Evolutionary conservation across 2,113 vertebrate genomes (phyloP).

Genomic region (Bagarius yarrelli): DNA sequence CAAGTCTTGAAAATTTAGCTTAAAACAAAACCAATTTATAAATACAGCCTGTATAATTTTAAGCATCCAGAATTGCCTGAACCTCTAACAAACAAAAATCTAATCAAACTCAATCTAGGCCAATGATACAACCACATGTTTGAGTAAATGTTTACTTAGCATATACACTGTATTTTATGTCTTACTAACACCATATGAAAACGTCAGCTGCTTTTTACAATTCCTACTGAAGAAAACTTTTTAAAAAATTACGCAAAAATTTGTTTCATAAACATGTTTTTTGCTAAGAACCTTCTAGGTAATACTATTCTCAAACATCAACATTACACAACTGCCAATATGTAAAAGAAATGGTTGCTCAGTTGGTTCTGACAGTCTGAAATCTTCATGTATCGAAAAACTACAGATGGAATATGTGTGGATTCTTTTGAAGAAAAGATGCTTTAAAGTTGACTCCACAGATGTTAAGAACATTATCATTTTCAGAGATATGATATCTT

Average conservation of each 20-base stretch:
- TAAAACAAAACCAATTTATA: too few relatives aligned
- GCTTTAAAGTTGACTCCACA: not conserved
- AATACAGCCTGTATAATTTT: not conserved
- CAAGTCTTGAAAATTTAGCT: not conserved
- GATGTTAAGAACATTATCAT: slow-evolving; percentile 10
- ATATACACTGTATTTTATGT: not conserved
- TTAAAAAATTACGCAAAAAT: too few relatives aligned
- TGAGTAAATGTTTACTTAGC: not conserved
- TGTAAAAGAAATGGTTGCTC: not conserved
- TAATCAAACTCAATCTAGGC: not conserved
- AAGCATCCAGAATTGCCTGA: not conserved
- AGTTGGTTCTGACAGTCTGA: not conserved
- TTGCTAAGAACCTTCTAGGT: not conserved
- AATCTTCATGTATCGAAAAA: not conserved
- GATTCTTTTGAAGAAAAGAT: not conserved
- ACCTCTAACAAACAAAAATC: not conserved
- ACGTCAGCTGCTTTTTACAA: not conserved
- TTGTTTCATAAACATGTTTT: not conserved
- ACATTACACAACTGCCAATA: not conserved
- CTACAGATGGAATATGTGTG: not conserved
- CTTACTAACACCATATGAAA: not conserved
- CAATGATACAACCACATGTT: not conserved
- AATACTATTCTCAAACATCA: not conserved
- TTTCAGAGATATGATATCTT: slow-evolving; percentile 1
- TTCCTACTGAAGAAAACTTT: too few relatives aligned